Percentiles rank a stretch among this genome's conserved stretches.
phyloP scores from a whole-genome alignment of 2,113 vertebrate species.

The Coreoperca whiteheadi region DNA sequence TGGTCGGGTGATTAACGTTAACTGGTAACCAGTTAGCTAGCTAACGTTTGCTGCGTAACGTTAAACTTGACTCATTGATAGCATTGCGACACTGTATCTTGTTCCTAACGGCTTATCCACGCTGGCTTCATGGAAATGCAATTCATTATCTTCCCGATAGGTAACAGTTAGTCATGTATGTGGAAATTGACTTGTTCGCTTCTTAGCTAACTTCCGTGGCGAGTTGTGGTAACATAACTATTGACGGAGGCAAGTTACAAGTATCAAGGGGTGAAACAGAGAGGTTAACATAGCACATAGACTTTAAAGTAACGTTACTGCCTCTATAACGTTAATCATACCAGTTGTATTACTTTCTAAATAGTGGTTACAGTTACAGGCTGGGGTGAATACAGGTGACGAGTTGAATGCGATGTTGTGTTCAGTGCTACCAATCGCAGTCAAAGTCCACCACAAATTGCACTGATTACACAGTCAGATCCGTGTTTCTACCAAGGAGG shows the following conservation, averaged over 20 bases:
- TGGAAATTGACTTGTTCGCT: not conserved
- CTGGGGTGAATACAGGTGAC: not conserved
- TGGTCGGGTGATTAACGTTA: conserved; percentile 34
- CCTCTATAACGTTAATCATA: not conserved
- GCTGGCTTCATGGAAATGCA: not conserved
- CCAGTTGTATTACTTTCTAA: not conserved
- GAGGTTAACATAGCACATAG: not conserved
- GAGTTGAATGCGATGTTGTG: not conserved
- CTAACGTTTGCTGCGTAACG: conserved; percentile 56
- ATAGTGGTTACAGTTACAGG: not conserved
- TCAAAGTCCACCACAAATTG: not conserved
- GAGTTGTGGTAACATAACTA: not conserved
- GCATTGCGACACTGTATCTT: conserved; percentile 51
- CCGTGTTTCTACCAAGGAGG: not conserved
- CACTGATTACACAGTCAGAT: conserved; percentile 22
- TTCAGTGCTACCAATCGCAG: not conserved
- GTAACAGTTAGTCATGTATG: not conserved
- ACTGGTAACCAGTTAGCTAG: conserved; percentile 43
- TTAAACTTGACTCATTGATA: conserved; percentile 22
- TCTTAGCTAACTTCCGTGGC: not conserved
- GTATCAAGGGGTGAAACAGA: not conserved
- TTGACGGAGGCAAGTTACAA: not conserved
- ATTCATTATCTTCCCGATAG: not conserved
- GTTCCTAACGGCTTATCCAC: conserved; percentile 2
- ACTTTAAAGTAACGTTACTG: not conserved